A percentile compares a stretch with the other conserved stretches of the same genome.
These are phyloP conservation scores for Paguma larvata DNA, from an alignment of 2,797 vertebrate species.

Conservation along the genomic window DNA sequence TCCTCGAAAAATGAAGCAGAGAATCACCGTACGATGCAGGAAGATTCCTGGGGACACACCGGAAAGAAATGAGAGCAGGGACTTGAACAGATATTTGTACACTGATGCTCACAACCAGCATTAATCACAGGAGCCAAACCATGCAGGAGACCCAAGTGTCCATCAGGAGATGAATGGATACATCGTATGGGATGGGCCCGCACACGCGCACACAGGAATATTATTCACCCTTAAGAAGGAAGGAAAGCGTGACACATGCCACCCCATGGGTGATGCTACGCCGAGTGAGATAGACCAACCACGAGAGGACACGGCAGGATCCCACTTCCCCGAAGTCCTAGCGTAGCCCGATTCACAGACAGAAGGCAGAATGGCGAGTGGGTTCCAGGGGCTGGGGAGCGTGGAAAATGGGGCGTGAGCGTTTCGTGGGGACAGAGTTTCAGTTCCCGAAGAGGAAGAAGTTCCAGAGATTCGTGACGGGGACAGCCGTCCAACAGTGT, in stretches of 20 bases:
- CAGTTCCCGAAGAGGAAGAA: not conserved
- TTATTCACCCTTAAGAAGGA: not conserved
- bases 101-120: not conserved
- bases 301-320: not conserved
- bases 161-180: not conserved
- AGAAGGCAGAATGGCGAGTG: not conserved
- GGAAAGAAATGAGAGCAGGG: not conserved
- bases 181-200: rapidly evolving
- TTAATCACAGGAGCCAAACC: not conserved
- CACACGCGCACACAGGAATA: not conserved
- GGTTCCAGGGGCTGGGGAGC: not conserved
- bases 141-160: too few relatives aligned
- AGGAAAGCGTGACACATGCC: not conserved
- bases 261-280: not conserved
- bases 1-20: not conserved
- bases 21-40: not conserved
- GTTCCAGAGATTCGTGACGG: not conserved
- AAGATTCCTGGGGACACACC: not conserved
- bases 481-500: rapidly evolving
- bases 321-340: not conserved
- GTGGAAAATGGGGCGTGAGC: not conserved
- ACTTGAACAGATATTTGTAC: not conserved
- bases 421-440: not conserved
- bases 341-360: not conserved
- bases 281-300: not conserved